phyloP scores from a whole-genome alignment of 2,888 invertebrate genomes.

The Prenolepis imparis region DNA sequence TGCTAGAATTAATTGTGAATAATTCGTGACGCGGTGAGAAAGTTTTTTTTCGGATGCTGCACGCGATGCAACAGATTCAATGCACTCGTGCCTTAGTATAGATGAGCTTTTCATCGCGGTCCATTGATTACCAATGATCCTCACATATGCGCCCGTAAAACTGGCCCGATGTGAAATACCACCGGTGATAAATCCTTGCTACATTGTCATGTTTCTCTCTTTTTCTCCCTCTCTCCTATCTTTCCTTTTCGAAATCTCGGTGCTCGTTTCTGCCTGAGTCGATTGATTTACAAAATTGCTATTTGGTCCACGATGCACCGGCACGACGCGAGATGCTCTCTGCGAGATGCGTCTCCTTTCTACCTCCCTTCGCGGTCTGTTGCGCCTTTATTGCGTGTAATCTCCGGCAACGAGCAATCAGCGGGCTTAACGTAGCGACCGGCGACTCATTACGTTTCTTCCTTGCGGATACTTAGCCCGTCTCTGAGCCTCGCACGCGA shows the following conservation, averaged over 20 bases:
- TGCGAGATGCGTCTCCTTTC: conserved; percentile 7
- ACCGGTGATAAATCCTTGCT: conserved; percentile 79
- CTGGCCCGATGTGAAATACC: conserved; percentile 80
- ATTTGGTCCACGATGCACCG: conserved; percentile 23
- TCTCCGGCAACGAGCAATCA: conserved; percentile 67
- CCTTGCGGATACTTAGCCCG: conserved; percentile 34
- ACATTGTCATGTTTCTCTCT: conserved; percentile 77
- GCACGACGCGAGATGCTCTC: conserved; percentile 2
- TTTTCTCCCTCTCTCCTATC: conserved; percentile 49
- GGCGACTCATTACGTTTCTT: conserved; percentile 60
- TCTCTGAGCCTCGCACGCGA: conserved; percentile 28
- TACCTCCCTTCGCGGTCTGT: conserved; percentile 6
- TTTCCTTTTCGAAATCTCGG: conserved; percentile 14
- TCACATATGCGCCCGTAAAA: conserved; percentile 74
- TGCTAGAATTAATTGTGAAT: conserved; percentile 4
- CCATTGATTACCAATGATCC: neutral
- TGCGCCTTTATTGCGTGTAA: conserved; percentile 64
- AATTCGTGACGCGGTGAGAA: neutral
- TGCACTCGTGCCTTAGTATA: neutral
- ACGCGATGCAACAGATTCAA: neutral
- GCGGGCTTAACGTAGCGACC: conserved; percentile 57
- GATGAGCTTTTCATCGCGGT: neutral
- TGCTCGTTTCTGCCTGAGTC: conserved; percentile 38
- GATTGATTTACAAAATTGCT: conserved; percentile 62
- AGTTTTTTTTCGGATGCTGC: neutral